Evolutionary conservation across 2,113 vertebrate genomes (phyloP), one percentile per base, ranked within the genome.

Genomic region (Circaetus gallicus): DNA sequence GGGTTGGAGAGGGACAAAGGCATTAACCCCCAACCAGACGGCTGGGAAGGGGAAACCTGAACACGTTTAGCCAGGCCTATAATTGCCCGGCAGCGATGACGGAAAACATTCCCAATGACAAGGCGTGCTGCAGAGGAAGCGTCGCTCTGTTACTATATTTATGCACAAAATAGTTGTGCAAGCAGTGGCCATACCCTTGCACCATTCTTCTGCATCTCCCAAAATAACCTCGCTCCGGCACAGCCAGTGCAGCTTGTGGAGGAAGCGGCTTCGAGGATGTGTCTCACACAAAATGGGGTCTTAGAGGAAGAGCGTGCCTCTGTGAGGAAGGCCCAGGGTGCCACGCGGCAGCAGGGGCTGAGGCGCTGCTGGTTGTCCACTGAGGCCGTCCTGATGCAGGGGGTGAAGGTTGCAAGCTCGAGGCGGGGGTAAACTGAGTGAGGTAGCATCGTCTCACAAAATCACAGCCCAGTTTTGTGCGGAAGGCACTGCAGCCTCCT

Each of bases 341-440:
- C 28, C 9, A 6, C 0, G 0, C 13, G 20, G 20, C 0, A 0
- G 34, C 55, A 61, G 2, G 0, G 45, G 25, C 47, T 18, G 31
- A 45, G 42, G 13, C 1, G 7, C 50, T 86, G 38, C 62, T 69
- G 6, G 4, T 12, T 55, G 43, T 55, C 36, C 63, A 16, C 19
- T 0, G 1, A 61, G 18, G 43, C 49, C 1, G 1, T 73, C 40
- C 53, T n/a, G 16, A 12, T 28, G n/a, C 19, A 65, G 13, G 7
- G 25, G 5, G 8, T 55, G 38, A 24, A 82, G 40, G 42, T 77
- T 15, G n/a, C 25, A 31, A 81, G 38, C 29, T 66, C 3, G 1
- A 71, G 42, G 20, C 2, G 4, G 24, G 28, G 17, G 5, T 52
- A 73, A 69, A 73, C 50, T 19, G 59, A n/a, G 13, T 17, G 38